Conservation (phyloP, 2,888 invertebrate species). For the Acronicta aceris region DNA sequence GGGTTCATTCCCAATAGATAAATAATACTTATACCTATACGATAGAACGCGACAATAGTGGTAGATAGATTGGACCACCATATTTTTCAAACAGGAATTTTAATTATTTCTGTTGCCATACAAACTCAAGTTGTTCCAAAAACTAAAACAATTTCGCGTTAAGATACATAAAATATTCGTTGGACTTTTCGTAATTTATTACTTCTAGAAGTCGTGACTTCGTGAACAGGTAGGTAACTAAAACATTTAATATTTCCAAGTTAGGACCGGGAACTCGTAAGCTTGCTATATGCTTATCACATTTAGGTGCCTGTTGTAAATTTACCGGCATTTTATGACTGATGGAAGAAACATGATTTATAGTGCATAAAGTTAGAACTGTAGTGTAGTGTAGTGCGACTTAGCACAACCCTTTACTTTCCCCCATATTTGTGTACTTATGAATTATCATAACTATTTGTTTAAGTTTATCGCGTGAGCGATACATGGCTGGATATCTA, state of each 20-base stretch:
- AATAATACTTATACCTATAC: constrained; percentile 11
- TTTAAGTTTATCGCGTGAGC: constrained; percentile 35
- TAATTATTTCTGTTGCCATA: constrained; percentile 17
- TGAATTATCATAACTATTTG: constrained; percentile 44
- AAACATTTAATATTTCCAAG: too few species aligned
- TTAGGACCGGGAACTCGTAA: too few species aligned
- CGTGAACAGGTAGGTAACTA: too few species aligned
- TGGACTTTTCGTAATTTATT: too few species aligned
- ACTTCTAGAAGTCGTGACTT: too few species aligned
- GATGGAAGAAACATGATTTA: too few species aligned
- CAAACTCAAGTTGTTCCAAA: neutral
- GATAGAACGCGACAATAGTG: constrained; percentile 14
- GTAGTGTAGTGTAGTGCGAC: neutral
- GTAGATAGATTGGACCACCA: constrained; percentile 10
- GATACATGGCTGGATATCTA: constrained; percentile 15
- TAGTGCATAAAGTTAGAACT: too few species aligned
- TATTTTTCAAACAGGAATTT: constrained; percentile 5
- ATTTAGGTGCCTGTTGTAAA: too few species aligned
- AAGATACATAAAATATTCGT: too few species aligned
- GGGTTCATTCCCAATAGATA: constrained; percentile 28
- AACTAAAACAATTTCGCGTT: too few species aligned
- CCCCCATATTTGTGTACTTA: constrained; percentile 21
- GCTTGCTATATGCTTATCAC: too few species aligned
- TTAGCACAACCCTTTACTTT: constrained; percentile 4
- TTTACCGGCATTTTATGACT: too few species aligned